These are phyloP conservation scores for Acanthochromis polyacanthus DNA, from an alignment of 2,113 vertebrate species.

Conservation along the genomic window DNA sequence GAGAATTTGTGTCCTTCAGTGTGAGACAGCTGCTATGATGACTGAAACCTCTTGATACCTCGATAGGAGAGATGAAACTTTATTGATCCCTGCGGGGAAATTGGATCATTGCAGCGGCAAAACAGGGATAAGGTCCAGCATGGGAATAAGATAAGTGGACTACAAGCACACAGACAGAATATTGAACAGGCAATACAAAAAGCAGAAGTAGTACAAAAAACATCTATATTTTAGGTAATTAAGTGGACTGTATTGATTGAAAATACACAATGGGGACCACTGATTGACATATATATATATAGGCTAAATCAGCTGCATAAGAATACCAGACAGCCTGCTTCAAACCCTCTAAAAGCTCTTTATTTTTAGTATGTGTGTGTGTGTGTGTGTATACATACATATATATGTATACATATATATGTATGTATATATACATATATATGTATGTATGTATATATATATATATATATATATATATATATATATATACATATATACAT, in stretches of 20 bases:
- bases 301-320: not conserved
- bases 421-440: too few species aligned
- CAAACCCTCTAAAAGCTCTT: too few species aligned
- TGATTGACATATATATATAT: not conserved
- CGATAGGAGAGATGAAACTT: conserved; percentile 68
- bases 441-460: too few species aligned
- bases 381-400: too few species aligned
- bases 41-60: conserved; percentile 60
- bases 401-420: too few species aligned
- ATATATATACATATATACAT: too few species aligned
- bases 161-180: conserved; percentile 23
- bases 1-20: conserved; percentile 53
- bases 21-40: conserved; percentile 41
- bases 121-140: conserved; percentile 58
- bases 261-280: not conserved
- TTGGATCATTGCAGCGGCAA: conserved; percentile 61
- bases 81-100: conserved; percentile 72
- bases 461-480: too few species aligned
- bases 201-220: not conserved
- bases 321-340: not conserved
- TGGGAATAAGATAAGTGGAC: conserved; percentile 57
- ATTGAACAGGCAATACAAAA: not conserved
- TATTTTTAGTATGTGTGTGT: too few species aligned
- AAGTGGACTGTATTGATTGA: not conserved
- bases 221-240: not conserved